These are phyloP conservation scores for Hippocampus zosterae DNA, from an alignment of 2,113 vertebrate genomes.

Conservation along the genomic window DNA sequence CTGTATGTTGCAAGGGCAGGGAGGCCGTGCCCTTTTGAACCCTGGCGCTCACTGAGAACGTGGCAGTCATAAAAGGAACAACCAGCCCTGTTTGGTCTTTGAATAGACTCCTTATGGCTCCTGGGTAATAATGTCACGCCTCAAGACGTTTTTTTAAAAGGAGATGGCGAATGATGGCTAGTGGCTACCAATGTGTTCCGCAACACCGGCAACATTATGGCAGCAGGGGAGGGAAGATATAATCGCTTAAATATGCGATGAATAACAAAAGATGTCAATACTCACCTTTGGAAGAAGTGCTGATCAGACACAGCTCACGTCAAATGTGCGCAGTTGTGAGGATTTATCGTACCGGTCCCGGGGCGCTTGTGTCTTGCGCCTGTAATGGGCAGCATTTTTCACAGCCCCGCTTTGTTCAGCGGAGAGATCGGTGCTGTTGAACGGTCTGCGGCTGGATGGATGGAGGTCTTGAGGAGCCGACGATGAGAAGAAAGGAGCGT, in stretches of 20 bases:
- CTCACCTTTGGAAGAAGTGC: slow-evolving; percentile 64
- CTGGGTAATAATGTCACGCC: slow-evolving; percentile 71
- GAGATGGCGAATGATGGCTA: slow-evolving; percentile 58
- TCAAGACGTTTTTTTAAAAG: slow-evolving; percentile 64
- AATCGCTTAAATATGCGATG: slow-evolving; percentile 69
- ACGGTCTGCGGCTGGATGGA: too few relatives aligned
- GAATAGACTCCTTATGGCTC: slow-evolving; percentile 68
- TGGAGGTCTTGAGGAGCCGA: too few relatives aligned
- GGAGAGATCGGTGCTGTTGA: too few relatives aligned
- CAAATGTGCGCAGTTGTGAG: slow-evolving; percentile 39
- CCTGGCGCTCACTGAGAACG: slow-evolving; percentile 51
- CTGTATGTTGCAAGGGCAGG: slow-evolving; percentile 54
- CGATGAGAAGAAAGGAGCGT: too few relatives aligned
- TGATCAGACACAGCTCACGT: slow-evolving; percentile 67
- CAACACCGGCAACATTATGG: slow-evolving; percentile 69
- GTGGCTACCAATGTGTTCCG: slow-evolving; percentile 68
- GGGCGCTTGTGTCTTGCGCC: too few relatives aligned
- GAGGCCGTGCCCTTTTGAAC: slow-evolving; percentile 77
- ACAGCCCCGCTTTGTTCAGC: too few relatives aligned
- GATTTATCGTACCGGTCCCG: slow-evolving; percentile 58
- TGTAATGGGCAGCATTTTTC: too few relatives aligned
- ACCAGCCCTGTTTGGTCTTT: slow-evolving; percentile 66
- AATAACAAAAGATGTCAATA: slow-evolving; percentile 73
- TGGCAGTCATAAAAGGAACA: slow-evolving; percentile 69
- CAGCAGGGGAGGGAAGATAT: slow-evolving; percentile 60